Percentiles rank a stretch among this genome's conserved stretches.
These are phyloP conservation scores for Lagenorhynchus albirostris DNA, from an alignment of 2,113 vertebrate genomes.

Conservation along the genomic window DNA sequence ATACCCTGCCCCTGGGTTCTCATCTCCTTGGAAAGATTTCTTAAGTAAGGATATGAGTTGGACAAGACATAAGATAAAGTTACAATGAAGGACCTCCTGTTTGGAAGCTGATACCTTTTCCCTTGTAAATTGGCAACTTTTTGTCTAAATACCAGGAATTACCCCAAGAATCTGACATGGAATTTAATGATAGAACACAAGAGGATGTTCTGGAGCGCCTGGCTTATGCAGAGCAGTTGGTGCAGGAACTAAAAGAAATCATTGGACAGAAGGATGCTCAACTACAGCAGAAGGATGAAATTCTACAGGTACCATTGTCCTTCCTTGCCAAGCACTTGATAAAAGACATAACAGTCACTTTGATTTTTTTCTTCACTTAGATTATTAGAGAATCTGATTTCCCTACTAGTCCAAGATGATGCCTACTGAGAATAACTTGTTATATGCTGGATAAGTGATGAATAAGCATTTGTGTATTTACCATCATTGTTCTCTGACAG, in stretches of 20 bases:
- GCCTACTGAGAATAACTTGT: not conserved
- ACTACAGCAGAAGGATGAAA: slow-evolving; percentile 85
- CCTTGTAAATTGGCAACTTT: not conserved
- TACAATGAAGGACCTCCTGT: not conserved
- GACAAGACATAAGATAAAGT: not conserved
- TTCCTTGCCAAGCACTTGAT: not conserved
- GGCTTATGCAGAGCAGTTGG: slow-evolving; percentile 89
- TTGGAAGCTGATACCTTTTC: not conserved
- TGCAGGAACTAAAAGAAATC: slow-evolving; percentile 91
- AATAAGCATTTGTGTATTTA: not conserved
- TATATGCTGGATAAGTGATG: not conserved
- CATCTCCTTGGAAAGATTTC: not conserved
- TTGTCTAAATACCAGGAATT: slow-evolving; percentile 67
- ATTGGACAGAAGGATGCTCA: slow-evolving; percentile 90
- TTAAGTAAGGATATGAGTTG: slow-evolving; percentile 1
- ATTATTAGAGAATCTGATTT: not conserved
- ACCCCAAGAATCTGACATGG: slow-evolving; percentile 75
- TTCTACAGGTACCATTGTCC: slow-evolving; percentile 84
- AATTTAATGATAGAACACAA: slow-evolving; percentile 62
- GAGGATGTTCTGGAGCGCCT: slow-evolving; percentile 89
- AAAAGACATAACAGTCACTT: not conserved
- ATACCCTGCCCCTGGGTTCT: not conserved
- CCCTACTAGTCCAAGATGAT: not conserved
- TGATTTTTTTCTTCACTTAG: not conserved
- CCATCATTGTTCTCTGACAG: slow-evolving; percentile 76